phyloP scores from a whole-genome alignment of 2,113 vertebrate genomes.

The Seriola quinqueradiata region DNA sequence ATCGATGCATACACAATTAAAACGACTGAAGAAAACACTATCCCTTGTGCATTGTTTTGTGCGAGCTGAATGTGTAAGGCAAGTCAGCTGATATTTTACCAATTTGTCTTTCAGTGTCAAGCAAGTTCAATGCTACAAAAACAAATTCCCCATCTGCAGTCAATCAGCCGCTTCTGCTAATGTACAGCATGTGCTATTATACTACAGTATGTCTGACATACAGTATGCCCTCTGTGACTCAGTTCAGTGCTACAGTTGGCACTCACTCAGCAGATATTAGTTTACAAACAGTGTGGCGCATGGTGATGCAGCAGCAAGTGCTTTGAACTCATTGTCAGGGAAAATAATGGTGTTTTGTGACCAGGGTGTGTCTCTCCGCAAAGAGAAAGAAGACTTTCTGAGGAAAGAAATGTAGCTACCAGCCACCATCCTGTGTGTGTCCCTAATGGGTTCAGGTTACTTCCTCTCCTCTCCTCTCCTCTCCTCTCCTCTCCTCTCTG shows the following conservation, averaged over 20 bases:
- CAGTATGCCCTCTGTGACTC: conserved; percentile 3
- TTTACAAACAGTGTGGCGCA: neutral
- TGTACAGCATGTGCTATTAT: neutral
- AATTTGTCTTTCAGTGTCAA: neutral
- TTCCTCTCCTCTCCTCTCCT: conserved; percentile 25
- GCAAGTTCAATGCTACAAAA: conserved; percentile 4
- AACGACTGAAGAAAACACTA: neutral
- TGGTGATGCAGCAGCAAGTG: conserved; percentile 2
- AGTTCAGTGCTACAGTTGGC: neutral
- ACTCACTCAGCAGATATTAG: conserved; percentile 12
- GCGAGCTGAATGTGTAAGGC: neutral
- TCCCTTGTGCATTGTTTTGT: neutral
- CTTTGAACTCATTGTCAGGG: conserved; percentile 32
- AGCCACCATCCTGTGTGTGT: conserved; percentile 49
- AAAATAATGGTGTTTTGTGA: conserved; percentile 39
- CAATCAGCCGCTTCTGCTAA: neutral
- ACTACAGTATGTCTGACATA: neutral
- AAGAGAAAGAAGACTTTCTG: conserved; percentile 37
- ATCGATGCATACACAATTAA: neutral
- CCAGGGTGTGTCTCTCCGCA: conserved; percentile 28
- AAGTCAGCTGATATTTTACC: conserved; percentile 1
- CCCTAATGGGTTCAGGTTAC: conserved; percentile 54
- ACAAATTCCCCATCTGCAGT: neutral
- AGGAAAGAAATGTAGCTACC: conserved; percentile 35
- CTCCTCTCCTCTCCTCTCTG: conserved; percentile 23